Evolutionary conservation across 2,888 invertebrate species (phyloP), one percentile per base, ranked within the genome.

Genomic region (Cryptocephalus primarius): DNA sequence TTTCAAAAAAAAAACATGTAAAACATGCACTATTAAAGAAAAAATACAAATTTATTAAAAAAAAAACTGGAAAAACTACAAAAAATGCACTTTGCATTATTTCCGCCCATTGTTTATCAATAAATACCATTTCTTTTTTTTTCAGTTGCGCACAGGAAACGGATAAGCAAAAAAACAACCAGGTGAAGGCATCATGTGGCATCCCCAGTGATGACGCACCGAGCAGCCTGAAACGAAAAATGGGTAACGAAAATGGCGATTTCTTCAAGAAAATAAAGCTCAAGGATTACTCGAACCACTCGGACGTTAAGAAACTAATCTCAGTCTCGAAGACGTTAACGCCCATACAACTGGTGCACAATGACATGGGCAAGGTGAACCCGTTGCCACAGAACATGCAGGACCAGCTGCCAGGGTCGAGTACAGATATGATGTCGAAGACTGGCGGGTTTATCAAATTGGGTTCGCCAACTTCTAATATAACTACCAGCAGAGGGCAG

Each of bases 151-250:
- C 85, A 3, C 81, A 81, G 62, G 75, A 85, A 13, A 81, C 80
- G n/a, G 86, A 88, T 58, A 89, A 88, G 66, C 83, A 82, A 42
- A 85, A 85, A 56, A 88, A 88, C 65, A 85, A 85, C 66, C 86
- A 88, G 65, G 87, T 88, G 46, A 88, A 88, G 63, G 83, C 83
- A 49, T 89, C 88, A 88, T 86, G 85, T 56, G 85, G 85, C 10
- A 78, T 76, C 64, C 74, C 74, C 39, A 74, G 77, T 8, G 75
- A 75, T 13, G 77, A 76, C 34, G 64, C 63, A 40, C 50, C 32
- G 13, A 9, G 32, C 32, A 10, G 12, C 6, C 12, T 48, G 8
- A 65, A 65, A 47, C 51, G 63, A 4, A 49, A 55, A 40, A 54
- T 53, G 32, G 60, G 60, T 22, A 56, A 51, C 14, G 64, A 63